phyloP scores from a whole-genome alignment of 2,797 vertebrate genomes.

The Schizopygopsis pylzovi region DNA sequence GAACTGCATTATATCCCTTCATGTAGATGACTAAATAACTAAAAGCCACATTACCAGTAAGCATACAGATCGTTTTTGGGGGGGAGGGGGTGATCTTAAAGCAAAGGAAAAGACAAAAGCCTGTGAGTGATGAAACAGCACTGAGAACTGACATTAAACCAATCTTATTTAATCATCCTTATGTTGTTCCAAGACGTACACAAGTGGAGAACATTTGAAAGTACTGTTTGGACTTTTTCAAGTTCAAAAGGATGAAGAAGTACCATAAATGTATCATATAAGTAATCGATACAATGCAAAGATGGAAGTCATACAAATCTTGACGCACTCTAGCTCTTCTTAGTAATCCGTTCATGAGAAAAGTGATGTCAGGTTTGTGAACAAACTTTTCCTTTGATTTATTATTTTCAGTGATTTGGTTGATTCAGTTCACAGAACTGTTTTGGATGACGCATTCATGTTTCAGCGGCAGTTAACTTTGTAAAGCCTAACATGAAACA shows the following conservation, averaged over 20 bases:
- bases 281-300: background rate
- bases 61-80: background rate
- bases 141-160: background rate
- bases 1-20: background rate
- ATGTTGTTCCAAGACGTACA: background rate
- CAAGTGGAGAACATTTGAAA: background rate
- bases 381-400: background rate
- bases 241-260: background rate
- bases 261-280: background rate
- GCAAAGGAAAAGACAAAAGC: background rate
- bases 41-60: background rate
- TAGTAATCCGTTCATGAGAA: background rate
- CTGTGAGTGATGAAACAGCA: background rate
- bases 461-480: too few species aligned
- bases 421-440: background rate
- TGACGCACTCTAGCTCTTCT: background rate
- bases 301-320: background rate
- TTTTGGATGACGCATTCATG: background rate
- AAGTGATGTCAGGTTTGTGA: background rate
- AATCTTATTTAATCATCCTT: slow-evolving; percentile 1
- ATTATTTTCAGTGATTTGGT: background rate
- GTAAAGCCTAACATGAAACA: background rate
- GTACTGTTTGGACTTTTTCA: background rate
- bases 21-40: background rate
- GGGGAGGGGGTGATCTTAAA: background rate